Evolutionary conservation across 2,888 invertebrate genomes (phyloP), one percentile per base, ranked within the genome.

Genomic region (Cancer borealis): DNA sequence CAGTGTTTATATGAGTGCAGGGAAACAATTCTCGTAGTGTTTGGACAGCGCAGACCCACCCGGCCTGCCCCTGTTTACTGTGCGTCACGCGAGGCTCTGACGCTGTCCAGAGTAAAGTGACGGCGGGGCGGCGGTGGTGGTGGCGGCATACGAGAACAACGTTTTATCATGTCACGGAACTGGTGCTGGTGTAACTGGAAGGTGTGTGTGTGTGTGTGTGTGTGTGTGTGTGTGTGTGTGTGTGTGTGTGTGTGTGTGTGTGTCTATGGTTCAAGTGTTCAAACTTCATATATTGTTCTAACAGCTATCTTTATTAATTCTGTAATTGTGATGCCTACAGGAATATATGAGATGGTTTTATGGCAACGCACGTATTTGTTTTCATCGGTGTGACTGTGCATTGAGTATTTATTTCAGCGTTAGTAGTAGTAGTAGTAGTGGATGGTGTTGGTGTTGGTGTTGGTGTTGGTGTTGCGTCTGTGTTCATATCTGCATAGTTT

Each of bases 1-100:
- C 84, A 26, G 39, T 84, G 39, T 84, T 84, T 84, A 84, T 84
- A 84, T 39, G 84, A 84, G 84, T 39, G 84, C 84, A 84, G 84
- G 84, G 84, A 84, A 84, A 84, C 84, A 84, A 84, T 84, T 84
- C 84, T 84, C 84, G 84, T 39, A 84, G 10, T 84, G 84, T 84
- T 84, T 84, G 84, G 84, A 84, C 84, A 39, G 30, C 84, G 84
- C 84, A 14, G 39, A 84, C 14, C 30, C 39, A 84, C 14, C 30
- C 39, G 84, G 84, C 84, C 84, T 30, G 39, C 39, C 84, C 39
- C n/a, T 84, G 84, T 84, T 84, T 84, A 84, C 84, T 39, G 84
- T 73, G 17, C 39, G 84, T 84, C 84, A 84, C 39, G 30, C 8
- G 84, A 84, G 39, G 84, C 84, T 17, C 39, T 12, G 73, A 4